Evolutionary conservation across 2,888 invertebrate genomes (phyloP).

Genomic region (Erebia palarica): DNA sequence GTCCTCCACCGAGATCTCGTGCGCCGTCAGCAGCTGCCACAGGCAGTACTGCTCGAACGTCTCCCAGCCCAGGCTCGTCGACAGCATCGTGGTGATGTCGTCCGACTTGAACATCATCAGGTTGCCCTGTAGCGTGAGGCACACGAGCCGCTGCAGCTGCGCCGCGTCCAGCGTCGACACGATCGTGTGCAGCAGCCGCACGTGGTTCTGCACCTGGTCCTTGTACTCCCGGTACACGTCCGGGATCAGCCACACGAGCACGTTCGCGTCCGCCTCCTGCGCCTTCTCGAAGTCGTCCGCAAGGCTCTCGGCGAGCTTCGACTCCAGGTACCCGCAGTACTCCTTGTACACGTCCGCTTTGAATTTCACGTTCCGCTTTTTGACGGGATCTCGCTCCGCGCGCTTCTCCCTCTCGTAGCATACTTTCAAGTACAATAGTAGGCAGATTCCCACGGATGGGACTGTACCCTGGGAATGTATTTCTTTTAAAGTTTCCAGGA

Average conservation of each 20-base stretch:
- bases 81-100: conserved; percentile 87
- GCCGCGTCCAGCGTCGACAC: conserved; percentile 94
- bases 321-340: conserved; percentile 91
- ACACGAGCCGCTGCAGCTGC: conserved; percentile 95
- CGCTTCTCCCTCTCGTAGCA: conserved; percentile 80
- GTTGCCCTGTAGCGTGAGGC: conserved; percentile 94
- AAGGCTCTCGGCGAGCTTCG: conserved; percentile 88
- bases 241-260: conserved; percentile 96
- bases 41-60: conserved; percentile 98
- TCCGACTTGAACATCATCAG: conserved; percentile 91
- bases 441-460: conserved; percentile 90
- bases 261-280: conserved; percentile 93
- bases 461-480: conserved; percentile 86
- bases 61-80: conserved; percentile 96
- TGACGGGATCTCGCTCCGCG: conserved; percentile 74
- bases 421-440: conserved; percentile 95
- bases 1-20: conserved; percentile 96
- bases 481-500: conserved; percentile 91
- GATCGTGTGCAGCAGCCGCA: conserved; percentile 93
- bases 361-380: conserved; percentile 84
- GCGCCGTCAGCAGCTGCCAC: conserved; percentile 97
- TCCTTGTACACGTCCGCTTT: conserved; percentile 94
- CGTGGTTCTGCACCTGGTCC: conserved; percentile 92
- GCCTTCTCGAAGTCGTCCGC: conserved; percentile 93
- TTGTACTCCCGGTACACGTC: conserved; percentile 96